Conservation (phyloP, 2,888 invertebrate genomes). For the Drosophila yooni region DNA sequence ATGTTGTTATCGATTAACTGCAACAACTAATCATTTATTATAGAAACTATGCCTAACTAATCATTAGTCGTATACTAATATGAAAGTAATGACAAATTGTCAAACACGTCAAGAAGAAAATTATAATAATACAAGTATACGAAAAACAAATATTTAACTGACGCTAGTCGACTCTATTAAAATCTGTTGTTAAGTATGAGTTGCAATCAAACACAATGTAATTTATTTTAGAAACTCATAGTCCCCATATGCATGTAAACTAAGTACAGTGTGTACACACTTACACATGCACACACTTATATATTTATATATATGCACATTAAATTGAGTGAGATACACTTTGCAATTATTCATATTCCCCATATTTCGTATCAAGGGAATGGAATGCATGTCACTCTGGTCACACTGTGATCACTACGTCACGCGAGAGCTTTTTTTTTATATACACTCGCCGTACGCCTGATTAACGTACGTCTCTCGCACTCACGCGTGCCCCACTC, state of each 20-base stretch:
- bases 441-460: conserved; percentile 30
- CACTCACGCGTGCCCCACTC: conserved; percentile 46
- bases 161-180: background rate
- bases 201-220: background rate
- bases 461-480: conserved; percentile 32
- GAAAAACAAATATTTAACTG: background rate
- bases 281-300: background rate
- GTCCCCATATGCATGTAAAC: conserved; percentile 15
- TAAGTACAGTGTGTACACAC: conserved; percentile 8
- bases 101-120: background rate
- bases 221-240: conserved; percentile 9
- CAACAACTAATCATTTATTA: background rate
- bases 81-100: background rate
- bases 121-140: background rate
- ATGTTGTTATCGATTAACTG: background rate
- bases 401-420: conserved; percentile 52
- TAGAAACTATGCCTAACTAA: background rate
- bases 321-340: conserved; percentile 13
- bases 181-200: background rate
- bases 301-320: conserved; percentile 10
- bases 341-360: conserved; percentile 17
- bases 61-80: background rate
- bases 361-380: conserved; percentile 23
- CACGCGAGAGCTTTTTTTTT: conserved; percentile 43
- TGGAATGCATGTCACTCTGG: conserved; percentile 27